phyloP scores from a whole-genome alignment of 2,888 invertebrate species.

The Trichogramma dendrolimi region DNA sequence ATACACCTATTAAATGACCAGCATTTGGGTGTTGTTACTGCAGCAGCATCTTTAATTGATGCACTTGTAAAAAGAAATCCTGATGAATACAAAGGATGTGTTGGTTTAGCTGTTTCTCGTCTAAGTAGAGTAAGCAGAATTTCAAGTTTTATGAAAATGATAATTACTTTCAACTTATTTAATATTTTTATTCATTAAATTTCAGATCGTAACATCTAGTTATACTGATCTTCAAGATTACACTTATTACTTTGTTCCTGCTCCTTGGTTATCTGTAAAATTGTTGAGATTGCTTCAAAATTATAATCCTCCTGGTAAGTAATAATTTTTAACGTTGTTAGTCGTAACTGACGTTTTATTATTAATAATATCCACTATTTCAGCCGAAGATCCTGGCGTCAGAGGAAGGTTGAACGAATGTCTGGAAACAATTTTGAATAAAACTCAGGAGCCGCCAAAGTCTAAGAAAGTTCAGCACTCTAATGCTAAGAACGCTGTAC shows the following conservation, averaged over 20 bases:
- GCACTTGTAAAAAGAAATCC: slow-evolving; percentile 97
- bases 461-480: slow-evolving; percentile 99
- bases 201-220: slow-evolving; percentile 93
- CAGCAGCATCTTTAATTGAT: slow-evolving; percentile 96
- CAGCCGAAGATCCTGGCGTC: slow-evolving; percentile 90
- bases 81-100: slow-evolving; percentile 98
- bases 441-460: slow-evolving; percentile 98
- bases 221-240: slow-evolving; percentile 99
- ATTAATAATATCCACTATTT: not conserved
- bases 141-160: not conserved
- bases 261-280: slow-evolving; percentile 99
- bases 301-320: slow-evolving; percentile 87
- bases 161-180: not conserved
- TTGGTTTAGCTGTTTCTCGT: slow-evolving; percentile 94
- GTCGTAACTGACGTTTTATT: slow-evolving; percentile 4
- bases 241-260: slow-evolving; percentile 99
- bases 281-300: slow-evolving; percentile 92
- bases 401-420: slow-evolving; percentile 95
- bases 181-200: slow-evolving; percentile 28
- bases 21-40: slow-evolving; percentile 99
- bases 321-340: slow-evolving; percentile 3
- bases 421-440: slow-evolving; percentile 94
- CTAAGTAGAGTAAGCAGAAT: slow-evolving; percentile 72
- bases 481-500: slow-evolving; percentile 98
- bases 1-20: slow-evolving; percentile 98